Conservation (phyloP, 2,797 vertebrate species). For the Oreochromis mossambicus region DNA sequence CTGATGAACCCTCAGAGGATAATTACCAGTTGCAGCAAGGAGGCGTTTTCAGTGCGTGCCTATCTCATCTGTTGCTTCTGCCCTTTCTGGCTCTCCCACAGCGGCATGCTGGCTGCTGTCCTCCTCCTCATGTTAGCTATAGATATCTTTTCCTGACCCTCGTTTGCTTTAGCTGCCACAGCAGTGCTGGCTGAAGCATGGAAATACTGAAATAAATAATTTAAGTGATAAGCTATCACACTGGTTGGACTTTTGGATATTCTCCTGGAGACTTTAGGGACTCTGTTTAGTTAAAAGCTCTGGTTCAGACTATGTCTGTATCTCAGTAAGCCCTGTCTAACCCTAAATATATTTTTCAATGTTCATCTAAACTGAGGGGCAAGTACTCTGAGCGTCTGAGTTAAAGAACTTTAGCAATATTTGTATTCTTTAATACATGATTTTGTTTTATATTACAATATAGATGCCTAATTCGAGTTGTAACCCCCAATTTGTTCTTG, state of each 20-base stretch:
- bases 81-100: not conserved
- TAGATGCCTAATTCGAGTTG: not conserved
- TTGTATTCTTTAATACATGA: not conserved
- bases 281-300: not conserved
- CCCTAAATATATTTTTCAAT: not conserved
- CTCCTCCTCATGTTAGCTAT: not conserved
- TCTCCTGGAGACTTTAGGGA: not conserved
- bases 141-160: not conserved
- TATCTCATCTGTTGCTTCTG: not conserved
- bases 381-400: not conserved
- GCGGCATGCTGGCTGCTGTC: not conserved
- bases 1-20: not conserved
- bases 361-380: not conserved
- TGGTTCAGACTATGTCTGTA: not conserved
- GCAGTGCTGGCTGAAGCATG: not conserved
- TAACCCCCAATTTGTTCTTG: conserved; percentile 33
- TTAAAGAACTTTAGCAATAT: not conserved
- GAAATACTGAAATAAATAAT: not conserved
- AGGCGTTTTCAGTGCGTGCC: not conserved
- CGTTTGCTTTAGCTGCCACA: not conserved
- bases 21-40: not conserved
- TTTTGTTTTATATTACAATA: not conserved
- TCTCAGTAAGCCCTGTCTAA: not conserved
- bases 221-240: not conserved
- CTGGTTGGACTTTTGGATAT: not conserved